Base-by-base conservation (phyloP, 2,797 vertebrate species). In the Lindbergichthys nudifrons region DNA sequence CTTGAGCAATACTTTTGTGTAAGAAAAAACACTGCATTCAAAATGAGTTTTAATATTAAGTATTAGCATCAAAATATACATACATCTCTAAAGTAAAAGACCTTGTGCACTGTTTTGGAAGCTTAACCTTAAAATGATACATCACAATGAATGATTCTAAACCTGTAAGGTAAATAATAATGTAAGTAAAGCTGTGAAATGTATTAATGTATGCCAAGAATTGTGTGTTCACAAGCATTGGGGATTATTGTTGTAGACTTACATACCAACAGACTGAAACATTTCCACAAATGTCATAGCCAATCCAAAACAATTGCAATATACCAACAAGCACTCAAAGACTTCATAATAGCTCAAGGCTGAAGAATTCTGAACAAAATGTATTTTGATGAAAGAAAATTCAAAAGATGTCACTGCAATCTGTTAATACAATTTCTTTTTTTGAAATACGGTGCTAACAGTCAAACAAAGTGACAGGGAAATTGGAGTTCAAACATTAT, bases 251-350 rank as follows among this genome's bases (percentile, higher is more conserved):
- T 19, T 71, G 26, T 62, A 61, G 48, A 58, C 15, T 62, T 45
- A 46, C 19, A 70, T 26, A 21, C 21, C 21, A 15, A 43, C 45
- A 32, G 51, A 63, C 14, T 50, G 66, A 26, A 75, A 57, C 56
- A 59, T 59, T 18, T 66, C 21, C 13, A 19, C 18, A n/a, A 54
- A 65, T 48, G 42, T 21, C 13, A 45, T 23, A 7, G 42, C 64
- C 14, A 45, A 63, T 65, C 36, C 42, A 23, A 78, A 77, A 77
- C 67, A 62, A 68, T 32, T 70, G 50, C 47, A 77, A 66, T n/a
- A 19, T 50, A 73, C 16, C 39, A 39, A 41, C 32, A 80, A 65
- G 32, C 58, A 70, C 52, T 80, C 47, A 58, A 65, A 66, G 46
- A 21, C 60, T 50, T 18, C 8, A 26, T 9, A 10, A 42, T 43